Evolutionary conservation across 2,888 invertebrate species (phyloP), one percentile per base, ranked within the genome.

Genomic region (Byasa hedistus): DNA sequence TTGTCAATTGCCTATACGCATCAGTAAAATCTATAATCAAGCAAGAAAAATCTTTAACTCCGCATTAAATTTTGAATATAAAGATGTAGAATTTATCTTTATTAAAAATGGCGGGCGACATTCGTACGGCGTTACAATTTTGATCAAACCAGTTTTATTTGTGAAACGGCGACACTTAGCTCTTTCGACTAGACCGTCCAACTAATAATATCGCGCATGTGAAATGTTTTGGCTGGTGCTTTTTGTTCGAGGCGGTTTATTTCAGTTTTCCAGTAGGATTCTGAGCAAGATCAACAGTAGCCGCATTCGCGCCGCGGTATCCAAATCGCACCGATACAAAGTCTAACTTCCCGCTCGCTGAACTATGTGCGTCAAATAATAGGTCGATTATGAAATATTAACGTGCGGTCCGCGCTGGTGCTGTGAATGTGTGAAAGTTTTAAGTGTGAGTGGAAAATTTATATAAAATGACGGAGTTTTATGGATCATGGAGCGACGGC

Each of bases 211-310:
- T 84, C 83, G 75, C 85, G 85, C 87, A 88, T 90, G 89, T 91
- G 89, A 91, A 91, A 91, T 91, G 89, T 91, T 91, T 91, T 90
- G 91, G 91, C 90, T 86, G 91, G 86, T 89, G 91, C 87, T 91
- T 91, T 91, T 91, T 91, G 91, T 91, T 90, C 89, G 90, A 84
- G 83, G 83, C 84, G 88, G 89, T 89, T 66, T 91, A 91, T 91
- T 91, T 91, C 91, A 89, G 91, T 89, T 89, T 91, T 91, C 91
- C 91, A 91, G 91, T 91, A 85, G 89, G 89, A 90, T 89, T 91
- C 90, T 85, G 89, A 83, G 83, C 87, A 89, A 88, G 81, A 89
- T 78, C 89, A 86, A 83, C 85, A 84, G 85, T 87, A 82, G 86
- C 87, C 91, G 91, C 82, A 84, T 88, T 78, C 79, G 73, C 84